Evolutionary conservation across 2,113 vertebrate species (phyloP).

Genomic region (Crotalus viridis): DNA sequence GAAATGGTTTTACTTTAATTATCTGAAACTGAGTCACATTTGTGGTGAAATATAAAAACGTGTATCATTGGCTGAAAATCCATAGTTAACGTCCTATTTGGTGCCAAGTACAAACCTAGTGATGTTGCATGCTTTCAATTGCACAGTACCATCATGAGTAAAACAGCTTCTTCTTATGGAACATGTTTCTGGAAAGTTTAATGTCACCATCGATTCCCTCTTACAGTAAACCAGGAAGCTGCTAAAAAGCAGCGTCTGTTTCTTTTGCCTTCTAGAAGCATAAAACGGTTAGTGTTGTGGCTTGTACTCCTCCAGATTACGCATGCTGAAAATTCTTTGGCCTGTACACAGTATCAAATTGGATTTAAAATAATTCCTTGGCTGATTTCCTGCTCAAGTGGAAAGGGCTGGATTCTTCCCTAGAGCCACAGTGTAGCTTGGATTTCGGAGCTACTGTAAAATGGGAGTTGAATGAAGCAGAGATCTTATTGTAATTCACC

Average conservation of each 20-base stretch:
- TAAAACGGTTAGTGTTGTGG: neutral
- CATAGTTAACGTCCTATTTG: neutral
- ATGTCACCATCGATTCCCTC: neutral
- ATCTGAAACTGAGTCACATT: neutral
- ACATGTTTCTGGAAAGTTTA: neutral
- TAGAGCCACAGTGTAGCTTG: neutral
- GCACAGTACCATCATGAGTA: neutral
- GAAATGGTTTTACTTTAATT: neutral
- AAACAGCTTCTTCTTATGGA: constrained; percentile 3
- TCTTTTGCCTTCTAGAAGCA: neutral
- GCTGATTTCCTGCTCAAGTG: constrained; percentile 25
- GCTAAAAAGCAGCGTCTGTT: neutral
- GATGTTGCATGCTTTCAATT: neutral
- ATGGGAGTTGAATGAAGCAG: constrained; percentile 11
- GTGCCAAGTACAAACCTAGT: neutral
- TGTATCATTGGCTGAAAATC: neutral
- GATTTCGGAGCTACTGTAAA: neutral
- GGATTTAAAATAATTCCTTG: constrained; percentile 23
- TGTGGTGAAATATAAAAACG: neutral
- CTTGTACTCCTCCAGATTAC: constrained; percentile 3
- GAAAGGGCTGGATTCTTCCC: neutral
- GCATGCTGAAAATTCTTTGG: constrained; percentile 5
- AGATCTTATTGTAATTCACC: constrained; percentile 26
- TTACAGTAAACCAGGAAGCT: neutral
- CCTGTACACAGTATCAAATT: neutral